Evolutionary conservation across 2,797 vertebrate genomes (phyloP), one percentile per base, ranked within the genome.

Genomic region (Macrochelys suwanniensis): DNA sequence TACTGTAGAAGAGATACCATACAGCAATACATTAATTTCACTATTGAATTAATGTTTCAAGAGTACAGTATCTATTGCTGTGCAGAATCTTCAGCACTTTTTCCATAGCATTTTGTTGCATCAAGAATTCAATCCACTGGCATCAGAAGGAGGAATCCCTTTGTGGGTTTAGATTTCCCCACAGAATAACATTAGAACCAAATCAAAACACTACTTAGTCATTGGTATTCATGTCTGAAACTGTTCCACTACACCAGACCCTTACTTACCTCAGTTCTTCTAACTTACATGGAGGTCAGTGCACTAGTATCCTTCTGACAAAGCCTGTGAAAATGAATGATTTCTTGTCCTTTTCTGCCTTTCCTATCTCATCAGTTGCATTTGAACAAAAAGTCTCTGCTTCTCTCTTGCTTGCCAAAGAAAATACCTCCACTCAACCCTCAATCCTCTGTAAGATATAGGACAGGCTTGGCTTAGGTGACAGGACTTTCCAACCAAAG

Each of bases 211-310:
- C 21, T 37, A 25, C 61, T 37, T 33, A 79, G 49, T 25, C 85
- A n/a, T 3, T 49, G 4, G 11, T 37, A 76, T 10, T 85, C 31
- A 31, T 10, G 65, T 3, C 6, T n/a, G n/a, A 85, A 85, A 31
- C 10, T 89, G 51, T 25, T 19, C 78, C 78, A 0, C 1, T 54
- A 23, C 86, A 57, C 11, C 33, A 0, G 0, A 54, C 1, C 23
- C 8, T 77, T 25, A 2, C 57, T 31, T 59, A 13, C 57, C 57
- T 59, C 57, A 59, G 28, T 59, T n/a, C 26, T 90, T 61, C 33
- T 47, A 4, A 68, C 7, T 50, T 77, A 3, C 23, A 49, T 10
- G 78, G 47, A 42, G 37, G 37, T 42, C 37, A 42, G 37, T 42
- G 37, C 37, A 42, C 37, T 42, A 42, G 37, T 42, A 25, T 9